Evolutionary conservation across 2,797 vertebrate species (phyloP).

Genomic region (Lagocephalus sceleratus): DNA sequence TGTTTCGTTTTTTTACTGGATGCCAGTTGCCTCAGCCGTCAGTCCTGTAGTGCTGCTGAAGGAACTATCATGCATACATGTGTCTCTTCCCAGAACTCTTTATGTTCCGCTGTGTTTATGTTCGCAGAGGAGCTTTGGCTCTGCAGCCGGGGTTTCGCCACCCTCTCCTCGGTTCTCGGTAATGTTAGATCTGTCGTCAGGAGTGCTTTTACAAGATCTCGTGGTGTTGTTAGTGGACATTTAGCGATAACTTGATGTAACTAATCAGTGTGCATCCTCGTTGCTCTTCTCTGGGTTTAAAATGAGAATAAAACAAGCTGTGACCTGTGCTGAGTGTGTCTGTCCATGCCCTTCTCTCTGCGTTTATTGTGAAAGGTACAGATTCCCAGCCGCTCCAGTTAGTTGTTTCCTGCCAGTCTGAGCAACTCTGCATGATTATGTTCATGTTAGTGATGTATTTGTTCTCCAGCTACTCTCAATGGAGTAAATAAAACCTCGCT

Average conservation of each 20-base stretch:
- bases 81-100: constrained; percentile 44
- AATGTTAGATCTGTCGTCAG: constrained; percentile 62
- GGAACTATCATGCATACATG: constrained; percentile 31
- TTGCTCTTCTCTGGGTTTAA: constrained; percentile 65
- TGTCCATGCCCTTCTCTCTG: constrained; percentile 2
- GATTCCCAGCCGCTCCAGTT: too few relatives aligned
- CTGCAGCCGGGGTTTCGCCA: constrained; percentile 25
- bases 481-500: too few relatives aligned
- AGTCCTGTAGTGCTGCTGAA: constrained; percentile 43
- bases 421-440: too few relatives aligned
- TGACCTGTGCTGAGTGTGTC: constrained; percentile 60
- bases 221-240: constrained; percentile 75
- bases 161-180: constrained; percentile 25
- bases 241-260: constrained; percentile 71
- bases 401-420: too few relatives aligned
- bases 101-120: constrained; percentile 42
- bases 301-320: constrained; percentile 69
- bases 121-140: constrained; percentile 44
- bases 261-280: constrained; percentile 70
- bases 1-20: constrained; percentile 1
- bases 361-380: neutral
- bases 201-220: constrained; percentile 65
- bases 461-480: too few relatives aligned
- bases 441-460: too few relatives aligned
- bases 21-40: constrained; percentile 41